Percentiles rank a stretch among this genome's conserved stretches.
Evolutionary conservation across 2,113 vertebrate species (phyloP).

Genomic region (Riparia riparia): DNA sequence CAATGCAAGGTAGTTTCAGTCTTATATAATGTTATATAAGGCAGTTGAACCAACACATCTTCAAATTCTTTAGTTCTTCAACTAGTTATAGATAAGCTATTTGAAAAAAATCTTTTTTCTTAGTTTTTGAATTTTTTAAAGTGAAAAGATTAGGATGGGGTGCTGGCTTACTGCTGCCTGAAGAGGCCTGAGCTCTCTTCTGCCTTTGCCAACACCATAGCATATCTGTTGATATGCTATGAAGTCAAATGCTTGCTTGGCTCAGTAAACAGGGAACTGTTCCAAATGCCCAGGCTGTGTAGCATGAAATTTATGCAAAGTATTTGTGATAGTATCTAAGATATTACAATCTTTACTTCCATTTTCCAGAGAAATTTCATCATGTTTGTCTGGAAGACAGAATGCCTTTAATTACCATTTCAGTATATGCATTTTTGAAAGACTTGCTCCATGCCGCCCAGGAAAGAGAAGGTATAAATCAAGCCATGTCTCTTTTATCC

Average conservation of each 20-base stretch:
- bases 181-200: neutral
- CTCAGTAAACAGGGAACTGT: neutral
- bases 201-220: neutral
- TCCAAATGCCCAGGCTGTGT: neutral
- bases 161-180: neutral
- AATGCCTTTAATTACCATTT: neutral
- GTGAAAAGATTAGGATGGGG: neutral
- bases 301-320: neutral
- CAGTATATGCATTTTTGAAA: neutral
- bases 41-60: neutral
- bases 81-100: neutral
- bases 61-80: neutral
- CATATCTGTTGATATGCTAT: neutral
- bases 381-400: neutral
- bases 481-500: neutral
- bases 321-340: neutral
- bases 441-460: neutral
- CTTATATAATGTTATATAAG: neutral
- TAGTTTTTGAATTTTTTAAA: neutral
- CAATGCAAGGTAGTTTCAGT: neutral
- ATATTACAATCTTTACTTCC: neutral
- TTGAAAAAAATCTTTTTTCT: rapidly evolving
- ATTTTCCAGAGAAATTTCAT: neutral
- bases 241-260: neutral
- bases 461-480: neutral